Base-by-base conservation (phyloP, 2,888 invertebrate genomes). In the Plebejus argus region DNA sequence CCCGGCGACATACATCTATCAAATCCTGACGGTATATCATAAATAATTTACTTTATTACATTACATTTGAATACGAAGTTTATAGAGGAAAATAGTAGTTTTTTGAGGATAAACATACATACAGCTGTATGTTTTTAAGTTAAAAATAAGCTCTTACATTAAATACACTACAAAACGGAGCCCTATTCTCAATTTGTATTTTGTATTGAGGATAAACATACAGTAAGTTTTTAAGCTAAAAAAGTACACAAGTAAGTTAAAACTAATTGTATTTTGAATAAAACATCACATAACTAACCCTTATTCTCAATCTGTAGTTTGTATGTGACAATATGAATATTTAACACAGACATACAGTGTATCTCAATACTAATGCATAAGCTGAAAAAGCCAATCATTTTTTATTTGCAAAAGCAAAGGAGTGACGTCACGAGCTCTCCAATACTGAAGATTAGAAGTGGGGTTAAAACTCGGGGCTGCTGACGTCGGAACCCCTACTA, bases 371-470 rank as follows among this genome's bases (percentile, higher is more conserved):
- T 72, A 72, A 72, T 72, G 45, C 45, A 71, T 45, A 72, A 72
- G 45, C 72, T 39, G 72, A 78, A 83, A 85, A 85, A 85, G 85
- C 84, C 88, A 87, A 87, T 88, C 85, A 86, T 88, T 88, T 91
- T 93, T 92, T 91, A 89, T 88, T 89, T 90, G 89, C 87, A 91
- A 91, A 90, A 89, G 85, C 87, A 86, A 88, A 91, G 89, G 88
- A 85, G 91, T 93, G 93, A 94, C 93, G 93, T 93, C 93, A 93
- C 90, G 84, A 86, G 84, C 85, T 87, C 83, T 85, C 81, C 82
- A 87, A 90, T 89, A 85, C 89, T 88, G 90, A 89, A 88, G 90
- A 92, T 92, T 91, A 91, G 91, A 89, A 85, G 82, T 86, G 83
- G 86, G 81, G 81, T 83, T 82, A 83, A 82, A 82, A 80, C 81